Conservation (phyloP, 2,888 invertebrate genomes). For the Osedax fenrisi region DNA sequence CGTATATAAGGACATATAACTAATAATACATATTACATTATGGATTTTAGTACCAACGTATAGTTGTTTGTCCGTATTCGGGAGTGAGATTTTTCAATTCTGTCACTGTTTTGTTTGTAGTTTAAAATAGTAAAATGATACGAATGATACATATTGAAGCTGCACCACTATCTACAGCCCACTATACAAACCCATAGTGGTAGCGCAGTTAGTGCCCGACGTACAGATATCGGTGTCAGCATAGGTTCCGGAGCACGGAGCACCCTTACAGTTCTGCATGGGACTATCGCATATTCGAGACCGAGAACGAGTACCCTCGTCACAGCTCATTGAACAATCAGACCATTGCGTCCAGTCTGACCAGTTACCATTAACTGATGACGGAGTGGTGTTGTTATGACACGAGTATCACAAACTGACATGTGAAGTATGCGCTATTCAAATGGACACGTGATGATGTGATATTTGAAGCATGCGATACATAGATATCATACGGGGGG, state of each 20-base stretch:
- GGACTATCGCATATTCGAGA: background rate
- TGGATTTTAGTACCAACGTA: background rate
- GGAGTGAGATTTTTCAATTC: background rate
- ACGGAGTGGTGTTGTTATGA: too few relatives aligned
- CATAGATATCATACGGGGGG: too few relatives aligned
- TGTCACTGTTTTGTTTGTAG: too few relatives aligned
- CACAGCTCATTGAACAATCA: slow-evolving; percentile 5
- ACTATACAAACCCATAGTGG: background rate
- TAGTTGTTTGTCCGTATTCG: background rate
- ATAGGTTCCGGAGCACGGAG: background rate
- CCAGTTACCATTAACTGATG: slow-evolving; percentile 7
- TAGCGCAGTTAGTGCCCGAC: background rate
- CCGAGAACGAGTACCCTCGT: background rate
- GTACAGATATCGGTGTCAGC: background rate
- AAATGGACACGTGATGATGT: too few relatives aligned
- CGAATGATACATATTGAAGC: too few relatives aligned
- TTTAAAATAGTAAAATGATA: too few relatives aligned
- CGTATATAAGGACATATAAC: too few relatives aligned
- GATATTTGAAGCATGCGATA: too few relatives aligned
- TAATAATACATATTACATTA: too few relatives aligned
- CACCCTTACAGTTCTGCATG: background rate
- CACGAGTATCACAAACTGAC: too few relatives aligned
- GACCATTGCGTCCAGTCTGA: background rate
- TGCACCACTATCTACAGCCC: too few relatives aligned
- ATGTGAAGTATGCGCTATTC: too few relatives aligned